phyloP scores from a whole-genome alignment of 1,140 invertebrate species.

The Drosophila orena region DNA sequence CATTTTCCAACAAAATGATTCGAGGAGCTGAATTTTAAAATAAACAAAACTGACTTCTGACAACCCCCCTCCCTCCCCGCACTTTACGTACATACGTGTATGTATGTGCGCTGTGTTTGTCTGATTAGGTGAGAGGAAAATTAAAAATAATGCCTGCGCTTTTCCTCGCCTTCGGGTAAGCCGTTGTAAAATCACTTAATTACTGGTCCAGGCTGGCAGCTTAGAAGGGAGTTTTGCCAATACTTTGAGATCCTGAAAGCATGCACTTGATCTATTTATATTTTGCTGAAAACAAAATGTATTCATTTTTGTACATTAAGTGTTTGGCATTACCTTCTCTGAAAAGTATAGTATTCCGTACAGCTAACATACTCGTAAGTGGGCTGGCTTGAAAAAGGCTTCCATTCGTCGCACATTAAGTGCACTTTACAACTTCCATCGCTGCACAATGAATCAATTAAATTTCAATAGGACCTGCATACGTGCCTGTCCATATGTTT shows the following conservation, averaged over 20 bases:
- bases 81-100: no score
- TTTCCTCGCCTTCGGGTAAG: not conserved
- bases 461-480: constrained; percentile 1
- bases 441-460: constrained; percentile 46
- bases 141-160: constrained; percentile 62
- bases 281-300: no score
- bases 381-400: not conserved
- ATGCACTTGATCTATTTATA: no score
- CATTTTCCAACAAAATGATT: constrained; percentile 83
- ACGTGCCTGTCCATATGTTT: not conserved
- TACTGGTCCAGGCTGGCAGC: not conserved
- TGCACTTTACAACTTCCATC: constrained; percentile 30
- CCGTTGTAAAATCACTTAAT: constrained; percentile 9
- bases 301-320: no score
- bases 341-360: no score
- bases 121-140: constrained; percentile 37
- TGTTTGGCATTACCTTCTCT: no score
- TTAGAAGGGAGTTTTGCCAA: not conserved
- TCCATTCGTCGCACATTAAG: constrained; percentile 13
- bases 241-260: no score
- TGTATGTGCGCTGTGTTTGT: constrained; percentile 4
- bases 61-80: constrained; percentile 15
- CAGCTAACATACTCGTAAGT: no score
- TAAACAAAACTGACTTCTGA: constrained; percentile 80
- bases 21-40: constrained; percentile 81